These are phyloP conservation scores for Ischnura elegans DNA, from an alignment of 2,888 invertebrate genomes.

Conservation along the genomic window DNA sequence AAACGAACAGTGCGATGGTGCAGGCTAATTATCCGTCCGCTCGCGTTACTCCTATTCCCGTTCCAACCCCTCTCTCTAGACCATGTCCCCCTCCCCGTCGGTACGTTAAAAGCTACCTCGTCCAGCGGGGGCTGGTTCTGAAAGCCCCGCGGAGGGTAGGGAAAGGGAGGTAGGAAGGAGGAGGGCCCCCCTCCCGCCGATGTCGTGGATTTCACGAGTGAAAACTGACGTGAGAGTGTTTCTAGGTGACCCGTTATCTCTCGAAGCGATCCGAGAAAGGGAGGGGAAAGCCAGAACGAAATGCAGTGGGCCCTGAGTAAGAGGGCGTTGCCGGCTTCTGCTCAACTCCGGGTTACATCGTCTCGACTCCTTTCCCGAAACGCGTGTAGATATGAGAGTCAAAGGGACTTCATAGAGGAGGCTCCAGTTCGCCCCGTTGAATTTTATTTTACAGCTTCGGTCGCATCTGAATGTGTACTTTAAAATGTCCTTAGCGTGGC, in stretches of 20 bases:
- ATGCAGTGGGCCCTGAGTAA: neutral
- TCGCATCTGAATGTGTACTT: no score
- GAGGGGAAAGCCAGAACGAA: neutral
- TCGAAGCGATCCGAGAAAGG: neutral
- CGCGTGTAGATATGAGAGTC: no score
- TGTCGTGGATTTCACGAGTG: conserved; percentile 44
- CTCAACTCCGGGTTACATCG: no score
- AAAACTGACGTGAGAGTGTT: conserved; percentile 29
- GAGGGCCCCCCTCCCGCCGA: neutral
- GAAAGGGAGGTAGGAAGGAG: neutral
- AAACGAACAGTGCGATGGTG: no score
- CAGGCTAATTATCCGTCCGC: no score
- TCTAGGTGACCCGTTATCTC: conserved; percentile 48
- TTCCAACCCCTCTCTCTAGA: no score
- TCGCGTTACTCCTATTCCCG: neutral
- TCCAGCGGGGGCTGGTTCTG: neutral
- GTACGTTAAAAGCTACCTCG: neutral
- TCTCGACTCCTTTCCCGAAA: no score
- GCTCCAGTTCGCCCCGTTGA: no score
- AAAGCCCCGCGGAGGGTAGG: neutral
- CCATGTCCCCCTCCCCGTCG: neutral
- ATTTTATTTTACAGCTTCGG: no score
- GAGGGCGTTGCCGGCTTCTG: neutral
- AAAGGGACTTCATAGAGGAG: no score
- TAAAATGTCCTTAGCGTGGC: no score